Percentiles rank a stretch among this genome's conserved stretches.
These are phyloP conservation scores for Ispidina picta DNA, from an alignment of 2,797 vertebrate species.

Conservation along the genomic window DNA sequence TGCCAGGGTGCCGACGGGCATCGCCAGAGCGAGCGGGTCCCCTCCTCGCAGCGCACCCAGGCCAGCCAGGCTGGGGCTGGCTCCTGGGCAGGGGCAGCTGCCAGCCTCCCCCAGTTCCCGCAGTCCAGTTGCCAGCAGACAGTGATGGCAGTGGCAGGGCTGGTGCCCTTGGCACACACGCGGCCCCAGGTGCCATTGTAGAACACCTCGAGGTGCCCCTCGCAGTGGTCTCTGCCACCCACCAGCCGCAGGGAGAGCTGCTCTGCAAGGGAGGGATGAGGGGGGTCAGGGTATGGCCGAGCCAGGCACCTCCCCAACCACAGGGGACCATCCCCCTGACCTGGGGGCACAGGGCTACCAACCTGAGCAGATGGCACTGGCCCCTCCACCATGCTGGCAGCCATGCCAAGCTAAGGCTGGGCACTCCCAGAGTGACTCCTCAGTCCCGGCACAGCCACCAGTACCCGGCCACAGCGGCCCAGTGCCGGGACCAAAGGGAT, in stretches of 20 bases:
- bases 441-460: constrained; percentile 19
- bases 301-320: too few relatives aligned
- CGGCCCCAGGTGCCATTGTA: not conserved
- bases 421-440: constrained; percentile 51
- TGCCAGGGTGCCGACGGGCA: constrained; percentile 16
- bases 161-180: not conserved
- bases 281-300: not conserved
- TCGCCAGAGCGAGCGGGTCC: not conserved
- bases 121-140: not conserved
- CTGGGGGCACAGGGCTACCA: not conserved
- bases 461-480: constrained; percentile 30
- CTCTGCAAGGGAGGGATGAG: not conserved
- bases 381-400: not conserved
- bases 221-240: not conserved
- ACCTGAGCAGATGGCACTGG: not conserved
- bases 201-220: not conserved
- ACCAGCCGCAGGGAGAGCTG: not conserved
- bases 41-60: constrained; percentile 3
- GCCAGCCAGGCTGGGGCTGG: not conserved
- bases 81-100: rapidly evolving
- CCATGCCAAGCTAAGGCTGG: rapidly evolving
- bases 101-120: rapidly evolving
- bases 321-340: rapidly evolving
- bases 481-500: not conserved
- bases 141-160: rapidly evolving